These are phyloP conservation scores for Anorthoa munda DNA, from an alignment of 2,888 invertebrate genomes.

Conservation along the genomic window DNA sequence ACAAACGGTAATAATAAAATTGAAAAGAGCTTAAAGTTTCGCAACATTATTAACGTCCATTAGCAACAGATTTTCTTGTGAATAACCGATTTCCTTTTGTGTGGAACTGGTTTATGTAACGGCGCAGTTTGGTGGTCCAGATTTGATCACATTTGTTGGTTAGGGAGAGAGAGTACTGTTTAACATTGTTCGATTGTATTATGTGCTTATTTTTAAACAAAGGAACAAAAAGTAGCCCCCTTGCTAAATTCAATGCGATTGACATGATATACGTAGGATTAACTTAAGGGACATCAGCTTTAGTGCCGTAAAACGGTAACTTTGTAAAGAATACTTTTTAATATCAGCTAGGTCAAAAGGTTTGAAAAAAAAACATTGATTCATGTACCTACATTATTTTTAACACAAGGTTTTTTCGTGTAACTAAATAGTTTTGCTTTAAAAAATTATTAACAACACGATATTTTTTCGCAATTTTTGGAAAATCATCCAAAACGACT, in stretches of 20 bases:
- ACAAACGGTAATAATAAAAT: background rate
- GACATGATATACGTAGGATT: background rate
- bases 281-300: too few relatives aligned
- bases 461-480: too few relatives aligned
- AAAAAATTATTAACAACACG: too few relatives aligned
- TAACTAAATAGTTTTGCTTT: too few relatives aligned
- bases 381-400: too few relatives aligned
- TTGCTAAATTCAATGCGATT: constrained; percentile 17
- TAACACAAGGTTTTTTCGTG: too few relatives aligned
- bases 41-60: background rate
- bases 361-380: too few relatives aligned
- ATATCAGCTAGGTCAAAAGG: too few relatives aligned
- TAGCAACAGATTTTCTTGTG: background rate
- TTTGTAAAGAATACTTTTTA: too few relatives aligned
- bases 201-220: background rate
- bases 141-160: background rate
- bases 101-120: constrained; percentile 16
- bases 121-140: background rate
- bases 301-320: too few relatives aligned
- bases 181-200: background rate
- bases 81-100: constrained; percentile 5
- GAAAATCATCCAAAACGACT: too few relatives aligned
- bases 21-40: background rate
- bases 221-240: constrained; percentile 11
- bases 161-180: background rate